A percentile compares a stretch with the other conserved stretches of the same genome.
Conservation (phyloP, 2,888 invertebrate genomes). For the Melipona beecheii region DNA sequence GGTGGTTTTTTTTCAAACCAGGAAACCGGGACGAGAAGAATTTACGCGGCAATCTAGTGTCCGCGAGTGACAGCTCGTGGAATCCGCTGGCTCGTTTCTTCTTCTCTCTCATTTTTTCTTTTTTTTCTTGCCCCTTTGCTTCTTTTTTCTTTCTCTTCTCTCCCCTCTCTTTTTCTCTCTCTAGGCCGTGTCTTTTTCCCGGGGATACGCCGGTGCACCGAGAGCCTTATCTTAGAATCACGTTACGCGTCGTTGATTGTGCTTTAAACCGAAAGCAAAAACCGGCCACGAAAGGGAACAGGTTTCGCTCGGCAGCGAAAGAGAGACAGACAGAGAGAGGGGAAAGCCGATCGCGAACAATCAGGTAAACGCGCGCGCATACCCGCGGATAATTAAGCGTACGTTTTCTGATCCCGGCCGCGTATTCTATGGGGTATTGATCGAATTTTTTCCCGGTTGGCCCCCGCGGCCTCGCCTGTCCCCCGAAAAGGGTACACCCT, state of each 20-base stretch:
- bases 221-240: slow-evolving; percentile 63
- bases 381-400: slow-evolving; percentile 62
- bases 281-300: slow-evolving; percentile 59
- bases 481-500: slow-evolving; percentile 26
- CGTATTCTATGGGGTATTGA: slow-evolving; percentile 43
- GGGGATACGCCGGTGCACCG: slow-evolving; percentile 36
- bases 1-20: neutral
- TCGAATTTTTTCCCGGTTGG: slow-evolving; percentile 31
- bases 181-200: neutral
- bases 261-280: slow-evolving; percentile 58
- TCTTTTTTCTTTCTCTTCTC: neutral
- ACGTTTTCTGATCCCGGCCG: slow-evolving; percentile 36
- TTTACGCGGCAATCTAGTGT: slow-evolving; percentile 27
- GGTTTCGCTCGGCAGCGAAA: slow-evolving; percentile 50
- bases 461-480: neutral
- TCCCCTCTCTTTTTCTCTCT: slow-evolving; percentile 1
- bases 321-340: slow-evolving; percentile 3
- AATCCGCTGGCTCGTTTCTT: slow-evolving; percentile 32
- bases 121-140: slow-evolving; percentile 1
- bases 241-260: slow-evolving; percentile 69
- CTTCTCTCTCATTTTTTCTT: slow-evolving; percentile 30
- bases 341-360: slow-evolving; percentile 54
- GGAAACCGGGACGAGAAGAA: neutral
- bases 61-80: slow-evolving; percentile 40
- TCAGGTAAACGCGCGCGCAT: slow-evolving; percentile 57